Conservation (phyloP, 2,797 vertebrate genomes). For the Hippoglossus hippoglossus region DNA sequence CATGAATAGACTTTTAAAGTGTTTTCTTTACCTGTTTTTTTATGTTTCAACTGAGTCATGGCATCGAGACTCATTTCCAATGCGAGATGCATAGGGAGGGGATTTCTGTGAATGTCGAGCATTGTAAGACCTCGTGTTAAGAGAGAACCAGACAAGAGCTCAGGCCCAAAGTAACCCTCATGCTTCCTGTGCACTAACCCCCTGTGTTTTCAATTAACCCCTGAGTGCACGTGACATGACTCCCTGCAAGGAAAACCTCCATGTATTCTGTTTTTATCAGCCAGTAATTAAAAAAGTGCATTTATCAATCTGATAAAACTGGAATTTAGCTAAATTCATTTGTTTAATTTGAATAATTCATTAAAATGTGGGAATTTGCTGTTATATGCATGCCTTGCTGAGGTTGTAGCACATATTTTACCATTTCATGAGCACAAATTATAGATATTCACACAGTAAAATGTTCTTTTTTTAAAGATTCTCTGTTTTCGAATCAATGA, state of each 20-base stretch:
- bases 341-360: slow-evolving; percentile 22
- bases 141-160: not conserved
- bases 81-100: not conserved
- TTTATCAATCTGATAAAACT: slow-evolving; percentile 14
- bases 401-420: not conserved
- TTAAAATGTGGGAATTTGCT: slow-evolving; percentile 3
- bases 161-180: not conserved
- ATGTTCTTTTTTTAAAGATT: not conserved
- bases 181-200: not conserved
- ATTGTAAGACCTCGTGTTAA: not conserved
- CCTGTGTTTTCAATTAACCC: slow-evolving; percentile 40
- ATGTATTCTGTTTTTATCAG: slow-evolving; percentile 10
- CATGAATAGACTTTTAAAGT: not conserved
- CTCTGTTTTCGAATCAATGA: too few relatives aligned
- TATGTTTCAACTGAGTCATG: not conserved
- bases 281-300: slow-evolving; percentile 15
- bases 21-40: not conserved
- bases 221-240: not conserved
- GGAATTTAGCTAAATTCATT: slow-evolving; percentile 12
- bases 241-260: slow-evolving; percentile 12
- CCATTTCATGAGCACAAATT: not conserved
- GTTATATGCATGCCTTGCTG: not conserved
- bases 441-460: slow-evolving; percentile 31
- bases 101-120: not conserved
- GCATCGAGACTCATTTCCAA: slow-evolving; percentile 3